Percentiles rank a stretch among this genome's conserved stretches.
phyloP scores from a whole-genome alignment of 2,113 vertebrate species.

The Tenrec ecaudatus region DNA sequence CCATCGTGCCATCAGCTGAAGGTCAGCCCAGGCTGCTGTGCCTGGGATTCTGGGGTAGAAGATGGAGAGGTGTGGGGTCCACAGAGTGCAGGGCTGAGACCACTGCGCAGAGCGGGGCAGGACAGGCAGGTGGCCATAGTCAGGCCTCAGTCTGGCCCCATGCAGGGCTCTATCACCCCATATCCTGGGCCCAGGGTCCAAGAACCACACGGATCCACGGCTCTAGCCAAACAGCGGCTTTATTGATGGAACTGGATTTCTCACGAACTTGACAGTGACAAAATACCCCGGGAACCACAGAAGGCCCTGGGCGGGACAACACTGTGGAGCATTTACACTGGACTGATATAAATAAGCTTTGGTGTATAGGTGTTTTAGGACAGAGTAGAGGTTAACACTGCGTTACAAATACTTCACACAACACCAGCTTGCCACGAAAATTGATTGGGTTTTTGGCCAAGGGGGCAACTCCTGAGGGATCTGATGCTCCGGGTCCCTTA shows the following conservation, averaged over 20 bases:
- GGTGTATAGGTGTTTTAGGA: slow-evolving; percentile 75
- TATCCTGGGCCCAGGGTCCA: background rate
- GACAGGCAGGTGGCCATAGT: background rate
- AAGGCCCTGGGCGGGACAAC: background rate
- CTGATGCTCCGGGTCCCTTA: background rate
- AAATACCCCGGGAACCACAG: slow-evolving; percentile 1
- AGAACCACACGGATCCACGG: background rate
- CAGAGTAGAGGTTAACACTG: slow-evolving; percentile 72
- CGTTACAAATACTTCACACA: slow-evolving; percentile 68
- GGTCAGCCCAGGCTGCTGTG: fast-evolving
- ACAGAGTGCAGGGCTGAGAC: fast-evolving
- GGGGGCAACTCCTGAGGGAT: slow-evolving; percentile 7
- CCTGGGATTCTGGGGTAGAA: background rate
- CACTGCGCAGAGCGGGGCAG: background rate
- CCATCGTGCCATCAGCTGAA: background rate
- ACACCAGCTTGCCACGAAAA: slow-evolving; percentile 71
- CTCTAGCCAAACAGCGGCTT: slow-evolving; percentile 81
- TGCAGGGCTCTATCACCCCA: background rate
- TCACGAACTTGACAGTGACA: slow-evolving; percentile 69
- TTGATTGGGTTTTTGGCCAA: slow-evolving; percentile 52
- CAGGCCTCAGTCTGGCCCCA: background rate
- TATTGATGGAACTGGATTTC: slow-evolving; percentile 83
- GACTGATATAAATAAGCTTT: slow-evolving; percentile 77
- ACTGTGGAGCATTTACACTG: background rate
- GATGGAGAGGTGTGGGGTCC: fast-evolving